Conservation (phyloP, 1,140 invertebrate species). For the Bradysia coprophila region DNA sequence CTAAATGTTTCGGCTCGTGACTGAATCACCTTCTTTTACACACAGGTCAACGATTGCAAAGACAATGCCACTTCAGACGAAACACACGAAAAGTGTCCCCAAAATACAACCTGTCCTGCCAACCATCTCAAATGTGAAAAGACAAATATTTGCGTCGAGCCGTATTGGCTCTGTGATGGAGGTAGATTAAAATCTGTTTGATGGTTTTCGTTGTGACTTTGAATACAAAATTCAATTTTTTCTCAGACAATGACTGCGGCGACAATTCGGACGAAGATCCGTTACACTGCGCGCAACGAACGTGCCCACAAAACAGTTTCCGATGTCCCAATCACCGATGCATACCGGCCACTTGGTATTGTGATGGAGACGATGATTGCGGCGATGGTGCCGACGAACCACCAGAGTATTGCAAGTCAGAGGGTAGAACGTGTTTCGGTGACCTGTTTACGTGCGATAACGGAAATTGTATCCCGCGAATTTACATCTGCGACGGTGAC, state of each 20-base stretch:
- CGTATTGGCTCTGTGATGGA: conserved; percentile 86
- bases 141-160: conserved; percentile 88
- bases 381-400: conserved; percentile 79
- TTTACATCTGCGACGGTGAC: conserved; percentile 95
- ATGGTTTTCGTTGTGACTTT: not conserved
- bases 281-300: conserved; percentile 67
- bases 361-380: conserved; percentile 68
- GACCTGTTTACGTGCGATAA: conserved; percentile 93
- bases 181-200: conserved; percentile 26
- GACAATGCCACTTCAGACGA: conserved; percentile 84
- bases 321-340: conserved; percentile 72
- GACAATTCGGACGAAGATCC: conserved; percentile 91
- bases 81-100: conserved; percentile 66
- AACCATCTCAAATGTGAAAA: conserved; percentile 83
- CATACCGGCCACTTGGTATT: conserved; percentile 83
- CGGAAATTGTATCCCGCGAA: conserved; percentile 88
- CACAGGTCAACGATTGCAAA: conserved; percentile 90
- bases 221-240: not conserved
- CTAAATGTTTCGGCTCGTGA: too few relatives aligned
- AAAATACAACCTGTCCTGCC: conserved; percentile 67
- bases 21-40: too few relatives aligned
- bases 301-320: conserved; percentile 83
- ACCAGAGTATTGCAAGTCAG: conserved; percentile 78
- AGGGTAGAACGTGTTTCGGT: conserved; percentile 87
- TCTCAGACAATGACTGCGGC: conserved; percentile 66